phyloP scores from a whole-genome alignment of 2,888 invertebrate genomes.

The Philereme transversata region DNA sequence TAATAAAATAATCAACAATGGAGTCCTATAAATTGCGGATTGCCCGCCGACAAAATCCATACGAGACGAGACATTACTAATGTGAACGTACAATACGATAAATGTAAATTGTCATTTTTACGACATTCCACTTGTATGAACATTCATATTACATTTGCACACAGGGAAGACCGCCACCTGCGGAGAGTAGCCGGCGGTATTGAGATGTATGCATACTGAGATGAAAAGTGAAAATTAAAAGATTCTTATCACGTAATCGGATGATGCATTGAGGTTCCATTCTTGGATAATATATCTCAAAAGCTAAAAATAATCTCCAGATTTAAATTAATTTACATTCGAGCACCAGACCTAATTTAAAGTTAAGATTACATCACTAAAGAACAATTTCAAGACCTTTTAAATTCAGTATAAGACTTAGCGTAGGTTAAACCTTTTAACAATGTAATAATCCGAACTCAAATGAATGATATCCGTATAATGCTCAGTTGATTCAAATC shows the following conservation, averaged over 20 bases:
- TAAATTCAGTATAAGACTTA: slow-evolving; percentile 1
- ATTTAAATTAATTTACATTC: neutral
- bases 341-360: neutral
- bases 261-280: slow-evolving; percentile 35
- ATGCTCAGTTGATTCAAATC: slow-evolving; percentile 28
- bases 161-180: slow-evolving; percentile 64
- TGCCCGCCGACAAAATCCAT: slow-evolving; percentile 77
- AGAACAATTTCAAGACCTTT: neutral
- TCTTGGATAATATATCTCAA: slow-evolving; percentile 5
- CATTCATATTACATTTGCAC: slow-evolving; percentile 56
- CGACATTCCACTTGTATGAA: slow-evolving; percentile 60
- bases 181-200: slow-evolving; percentile 53
- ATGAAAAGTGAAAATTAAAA: slow-evolving; percentile 45
- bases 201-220: slow-evolving; percentile 49
- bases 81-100: slow-evolving; percentile 66
- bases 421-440: neutral
- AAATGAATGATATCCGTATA: slow-evolving; percentile 30
- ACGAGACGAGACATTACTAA: slow-evolving; percentile 72
- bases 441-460: slow-evolving; percentile 12
- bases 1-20: slow-evolving; percentile 77
- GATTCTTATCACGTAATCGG: slow-evolving; percentile 41
- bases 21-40: slow-evolving; percentile 73
- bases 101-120: slow-evolving; percentile 77
- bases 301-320: slow-evolving; percentile 4
- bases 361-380: neutral